Base-by-base conservation (phyloP, 1,140 invertebrate genomes). In the Bombus difficillimus region DNA sequence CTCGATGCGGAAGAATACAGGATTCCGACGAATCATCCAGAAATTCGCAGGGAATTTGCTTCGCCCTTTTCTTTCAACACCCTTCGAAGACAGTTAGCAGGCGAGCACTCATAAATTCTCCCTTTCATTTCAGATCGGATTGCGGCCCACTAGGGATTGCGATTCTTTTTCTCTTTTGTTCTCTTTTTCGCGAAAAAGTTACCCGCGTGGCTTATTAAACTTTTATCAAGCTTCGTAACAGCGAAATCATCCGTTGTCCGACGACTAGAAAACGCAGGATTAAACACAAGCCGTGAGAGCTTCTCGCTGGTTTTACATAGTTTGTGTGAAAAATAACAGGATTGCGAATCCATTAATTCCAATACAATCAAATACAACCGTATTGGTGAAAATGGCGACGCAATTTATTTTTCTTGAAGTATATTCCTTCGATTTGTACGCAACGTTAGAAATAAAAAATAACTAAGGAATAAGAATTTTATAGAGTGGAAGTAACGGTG, bases 41-140 rank as follows among this genome's bases (percentile, higher is more conserved):
- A 37, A 78, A 39, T 62, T 77, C 64, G 62, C 64, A 57, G 41
- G 25, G 22, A 41, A 77, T 69, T 68, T 62, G 81, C 53, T 71
- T 9, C 12, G 34, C n/a, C 64, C 66, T 32, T 37, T 39, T 66
- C 34, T 68, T 83, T 57, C n/a, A 18, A 13, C 81, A 28, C 81
- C 64, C 43, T 78, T 77, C 47, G 28, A 6, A 8, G 28, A 32
- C 47, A 43, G 37, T 78, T 79, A 41, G 25, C 66, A 22, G 13
- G 15, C 34, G 28, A 59, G 34, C 5, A 41, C 18, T 41, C 34
- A 39, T 3, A 72, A 83, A 83, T 77, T 34, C 62, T 69, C 34
- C 13, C 34, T 66, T 68, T 43, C 43, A 82, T 77, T 68, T 68
- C 73, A 53, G 62, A 68, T 57, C 62, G 32, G 62, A 77, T 83